A percentile compares a stretch with the other conserved stretches of the same genome.
phyloP scores from a whole-genome alignment of 2,888 invertebrate genomes.

The Drosophila colorata region DNA sequence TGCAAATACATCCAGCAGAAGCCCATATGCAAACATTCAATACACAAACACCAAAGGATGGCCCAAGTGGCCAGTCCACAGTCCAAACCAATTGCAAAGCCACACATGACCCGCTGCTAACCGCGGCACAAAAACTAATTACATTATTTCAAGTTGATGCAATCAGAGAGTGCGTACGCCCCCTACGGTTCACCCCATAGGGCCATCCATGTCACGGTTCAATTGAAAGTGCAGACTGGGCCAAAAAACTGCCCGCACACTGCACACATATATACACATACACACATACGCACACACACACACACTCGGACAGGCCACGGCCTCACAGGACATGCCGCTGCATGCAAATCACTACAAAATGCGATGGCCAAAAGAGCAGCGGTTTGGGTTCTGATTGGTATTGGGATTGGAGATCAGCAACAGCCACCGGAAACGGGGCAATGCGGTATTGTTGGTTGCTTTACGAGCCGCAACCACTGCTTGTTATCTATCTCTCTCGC shows the following conservation, averaged over 20 bases:
- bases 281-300: neutral
- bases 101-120: conserved; percentile 27
- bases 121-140: conserved; percentile 77
- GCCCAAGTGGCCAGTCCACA: neutral
- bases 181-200: conserved; percentile 51
- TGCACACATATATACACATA: neutral
- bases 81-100: conserved; percentile 6
- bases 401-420: conserved; percentile 44
- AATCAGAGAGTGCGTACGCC: conserved; percentile 74
- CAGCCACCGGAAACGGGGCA: conserved; percentile 41
- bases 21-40: conserved; percentile 1
- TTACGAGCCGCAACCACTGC: conserved; percentile 65
- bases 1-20: conserved; percentile 1
- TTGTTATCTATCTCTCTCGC: conserved; percentile 5
- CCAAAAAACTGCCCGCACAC: conserved; percentile 9
- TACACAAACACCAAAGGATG: conserved; percentile 10
- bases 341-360: conserved; percentile 76
- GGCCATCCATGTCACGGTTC: conserved; percentile 69
- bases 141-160: conserved; percentile 81
- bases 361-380: conserved; percentile 37
- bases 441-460: conserved; percentile 60
- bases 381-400: conserved; percentile 26
- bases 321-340: conserved; percentile 62
- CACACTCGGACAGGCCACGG: conserved; percentile 3
- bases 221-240: conserved; percentile 61